Conservation (phyloP, 2,113 vertebrate species). For the Ochotona curzoniae region DNA sequence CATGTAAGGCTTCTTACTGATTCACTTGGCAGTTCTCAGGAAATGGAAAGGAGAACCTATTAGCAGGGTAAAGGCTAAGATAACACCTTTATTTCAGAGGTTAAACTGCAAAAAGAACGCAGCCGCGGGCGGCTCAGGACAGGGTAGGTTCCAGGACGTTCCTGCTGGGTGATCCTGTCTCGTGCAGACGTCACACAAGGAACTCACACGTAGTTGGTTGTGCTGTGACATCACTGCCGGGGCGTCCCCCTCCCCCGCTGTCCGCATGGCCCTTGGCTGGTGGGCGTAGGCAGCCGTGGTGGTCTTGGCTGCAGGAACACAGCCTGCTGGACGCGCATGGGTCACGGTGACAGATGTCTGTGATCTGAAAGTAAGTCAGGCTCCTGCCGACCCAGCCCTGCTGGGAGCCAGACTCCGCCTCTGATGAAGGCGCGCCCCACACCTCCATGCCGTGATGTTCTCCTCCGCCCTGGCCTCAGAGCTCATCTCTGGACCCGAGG, state of each 20-base stretch:
- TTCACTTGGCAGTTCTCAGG: neutral
- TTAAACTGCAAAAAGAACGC: neutral
- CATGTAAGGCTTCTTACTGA: neutral
- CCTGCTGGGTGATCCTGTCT: too few relatives aligned
- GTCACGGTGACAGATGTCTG: neutral
- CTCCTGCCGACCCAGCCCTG: fast-evolving
- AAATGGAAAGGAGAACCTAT: neutral
- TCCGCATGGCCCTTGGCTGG: too few relatives aligned
- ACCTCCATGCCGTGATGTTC: neutral
- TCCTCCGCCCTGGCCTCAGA: neutral
- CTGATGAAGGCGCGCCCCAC: neutral
- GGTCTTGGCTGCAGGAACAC: too few relatives aligned
- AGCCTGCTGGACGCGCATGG: too few relatives aligned
- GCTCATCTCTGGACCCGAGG: neutral
- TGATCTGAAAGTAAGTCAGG: neutral
- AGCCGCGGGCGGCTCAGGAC: too few relatives aligned
- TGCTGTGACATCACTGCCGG: too few relatives aligned
- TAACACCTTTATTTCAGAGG: neutral
- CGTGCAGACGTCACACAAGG: too few relatives aligned
- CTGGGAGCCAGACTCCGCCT: neutral
- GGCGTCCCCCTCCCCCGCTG: too few relatives aligned
- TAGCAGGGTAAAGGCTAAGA: neutral
- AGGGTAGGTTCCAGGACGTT: too few relatives aligned
- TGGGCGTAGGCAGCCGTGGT: too few relatives aligned
- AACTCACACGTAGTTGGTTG: too few relatives aligned